These are phyloP conservation scores for Podargus strigoides DNA, from an alignment of 2,797 vertebrate species.

Conservation along the genomic window DNA sequence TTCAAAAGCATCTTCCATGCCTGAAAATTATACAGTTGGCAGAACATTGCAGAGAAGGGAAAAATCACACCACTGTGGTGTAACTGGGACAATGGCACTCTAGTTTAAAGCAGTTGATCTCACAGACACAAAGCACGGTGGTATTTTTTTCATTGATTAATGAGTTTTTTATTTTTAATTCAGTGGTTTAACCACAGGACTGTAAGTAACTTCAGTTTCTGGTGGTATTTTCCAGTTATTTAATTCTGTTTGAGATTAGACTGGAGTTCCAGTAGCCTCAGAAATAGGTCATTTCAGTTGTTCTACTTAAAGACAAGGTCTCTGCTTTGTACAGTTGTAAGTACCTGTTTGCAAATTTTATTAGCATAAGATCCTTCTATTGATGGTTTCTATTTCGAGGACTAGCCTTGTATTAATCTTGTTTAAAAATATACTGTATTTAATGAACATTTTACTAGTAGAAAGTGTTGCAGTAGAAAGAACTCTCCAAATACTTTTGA, in stretches of 20 bases:
- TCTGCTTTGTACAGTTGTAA: conserved; percentile 7
- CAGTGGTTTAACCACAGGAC: not conserved
- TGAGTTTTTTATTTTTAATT: not conserved
- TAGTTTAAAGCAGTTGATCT: not conserved
- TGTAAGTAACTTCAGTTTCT: conserved; percentile 1
- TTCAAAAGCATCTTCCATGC: conserved; percentile 6
- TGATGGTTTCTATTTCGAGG: conserved; percentile 8
- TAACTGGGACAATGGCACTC: not conserved
- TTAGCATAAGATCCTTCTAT: not conserved
- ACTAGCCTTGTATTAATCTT: conserved; percentile 22
- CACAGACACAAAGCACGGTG: not conserved
- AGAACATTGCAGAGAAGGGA: not conserved
- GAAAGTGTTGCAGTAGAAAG: conserved; percentile 17
- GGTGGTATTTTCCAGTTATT: not conserved
- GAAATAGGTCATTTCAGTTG: not conserved
- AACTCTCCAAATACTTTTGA: not conserved
- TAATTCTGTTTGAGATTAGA: not conserved
- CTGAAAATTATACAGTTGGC: not conserved
- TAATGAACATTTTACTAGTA: conserved; percentile 27
- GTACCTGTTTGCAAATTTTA: not conserved
- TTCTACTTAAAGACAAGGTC: not conserved
- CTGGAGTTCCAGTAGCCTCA: not conserved
- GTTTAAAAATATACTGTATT: conserved; percentile 14
- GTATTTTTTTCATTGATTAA: conserved; percentile 1
- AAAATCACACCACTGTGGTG: not conserved